A percentile compares a stretch with the other conserved stretches of the same genome.
These are phyloP conservation scores for Virgularia gustaviana DNA, from an alignment of 92 coral and sea anemone genomes.

Conservation along the genomic window DNA sequence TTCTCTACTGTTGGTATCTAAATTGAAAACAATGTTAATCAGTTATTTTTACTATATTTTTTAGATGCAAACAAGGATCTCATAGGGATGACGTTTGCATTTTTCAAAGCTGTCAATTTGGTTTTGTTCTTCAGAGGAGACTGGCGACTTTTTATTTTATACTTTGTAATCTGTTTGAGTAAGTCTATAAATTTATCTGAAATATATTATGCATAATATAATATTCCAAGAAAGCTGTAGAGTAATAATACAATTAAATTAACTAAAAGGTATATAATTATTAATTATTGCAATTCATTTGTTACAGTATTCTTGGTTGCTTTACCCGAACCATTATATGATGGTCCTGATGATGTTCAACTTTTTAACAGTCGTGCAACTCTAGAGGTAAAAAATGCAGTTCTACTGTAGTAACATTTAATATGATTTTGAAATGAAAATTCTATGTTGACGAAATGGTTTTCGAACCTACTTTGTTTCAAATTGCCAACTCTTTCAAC, in stretches of 20 bases:
- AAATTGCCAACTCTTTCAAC: too few relatives aligned
- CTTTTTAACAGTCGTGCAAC: constrained; percentile 84
- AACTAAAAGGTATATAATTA: neutral
- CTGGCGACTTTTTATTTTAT: constrained; percentile 70
- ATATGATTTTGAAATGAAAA: too few relatives aligned
- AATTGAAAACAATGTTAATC: neutral
- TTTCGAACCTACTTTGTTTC: too few relatives aligned
- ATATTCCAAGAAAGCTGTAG: neutral
- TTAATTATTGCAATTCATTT: neutral
- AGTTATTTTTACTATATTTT: neutral
- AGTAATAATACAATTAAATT: neutral
- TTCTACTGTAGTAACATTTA: too few relatives aligned
- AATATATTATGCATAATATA: neutral
- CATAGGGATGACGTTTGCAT: constrained; percentile 67
- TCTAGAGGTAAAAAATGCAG: constrained; percentile 85
- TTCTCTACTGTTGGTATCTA: too few relatives aligned
- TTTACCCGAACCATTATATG: constrained; percentile 90
- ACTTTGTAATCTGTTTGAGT: constrained; percentile 73
- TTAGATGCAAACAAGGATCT: constrained; percentile 83
- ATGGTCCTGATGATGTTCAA: constrained; percentile 84
- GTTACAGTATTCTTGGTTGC: constrained; percentile 74
- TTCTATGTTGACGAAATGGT: too few relatives aligned
- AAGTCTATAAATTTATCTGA: constrained; percentile 4
- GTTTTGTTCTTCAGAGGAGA: constrained; percentile 84
- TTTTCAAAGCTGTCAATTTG: constrained; percentile 83